phyloP scores from a whole-genome alignment of 2,797 vertebrate genomes.

The Distichodus sexfasciatus region DNA sequence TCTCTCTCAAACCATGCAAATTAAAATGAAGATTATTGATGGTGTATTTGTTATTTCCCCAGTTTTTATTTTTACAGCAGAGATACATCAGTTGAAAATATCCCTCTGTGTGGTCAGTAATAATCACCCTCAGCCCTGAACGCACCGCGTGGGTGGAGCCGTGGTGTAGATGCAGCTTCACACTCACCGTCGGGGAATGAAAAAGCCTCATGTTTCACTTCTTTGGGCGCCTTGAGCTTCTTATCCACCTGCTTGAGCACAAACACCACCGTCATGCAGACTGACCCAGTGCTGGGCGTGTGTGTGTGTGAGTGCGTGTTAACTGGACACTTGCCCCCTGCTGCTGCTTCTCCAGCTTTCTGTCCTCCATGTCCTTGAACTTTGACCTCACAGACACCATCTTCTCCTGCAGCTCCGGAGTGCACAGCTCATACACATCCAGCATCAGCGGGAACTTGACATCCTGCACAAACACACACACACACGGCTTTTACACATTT shows the following conservation, averaged over 20 bases:
- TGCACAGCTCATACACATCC: conserved; percentile 96
- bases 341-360: conserved; percentile 88
- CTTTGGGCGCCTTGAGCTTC: conserved; percentile 72
- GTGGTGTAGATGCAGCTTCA: neutral
- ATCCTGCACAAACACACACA: conserved; percentile 72
- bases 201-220: conserved; percentile 88
- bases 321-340: conserved; percentile 70
- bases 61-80: too few species aligned
- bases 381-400: conserved; percentile 90
- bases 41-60: too few species aligned
- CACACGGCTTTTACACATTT: neutral
- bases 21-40: too few species aligned
- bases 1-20: too few species aligned
- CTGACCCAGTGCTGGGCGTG: neutral
- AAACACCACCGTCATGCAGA: neutral
- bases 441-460: conserved; percentile 98
- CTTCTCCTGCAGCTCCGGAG: conserved; percentile 90
- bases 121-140: too few species aligned
- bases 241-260: conserved; percentile 53
- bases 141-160: too few species aligned
- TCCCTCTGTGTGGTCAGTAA: neutral
- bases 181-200: conserved; percentile 89
- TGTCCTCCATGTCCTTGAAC: conserved; percentile 96
- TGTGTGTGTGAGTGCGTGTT: neutral
- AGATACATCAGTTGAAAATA: too few species aligned